Evolutionary conservation across 1,140 invertebrate genomes (phyloP).

Genomic region (Hyles euphorbiae): DNA sequence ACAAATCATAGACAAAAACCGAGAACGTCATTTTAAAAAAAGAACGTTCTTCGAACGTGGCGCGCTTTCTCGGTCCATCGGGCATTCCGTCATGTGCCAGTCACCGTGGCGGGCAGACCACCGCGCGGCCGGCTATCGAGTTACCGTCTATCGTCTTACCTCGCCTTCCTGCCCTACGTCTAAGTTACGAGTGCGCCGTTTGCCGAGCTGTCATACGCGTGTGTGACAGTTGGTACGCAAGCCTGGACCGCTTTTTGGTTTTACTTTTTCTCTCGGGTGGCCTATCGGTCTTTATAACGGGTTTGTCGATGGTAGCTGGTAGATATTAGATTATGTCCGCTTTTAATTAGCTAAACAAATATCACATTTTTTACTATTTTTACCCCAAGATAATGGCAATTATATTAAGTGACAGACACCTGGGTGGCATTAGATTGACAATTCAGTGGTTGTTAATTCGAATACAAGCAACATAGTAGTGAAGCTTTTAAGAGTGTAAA

Average conservation of each 20-base stretch:
- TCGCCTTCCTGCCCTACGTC: slow-evolving; percentile 68
- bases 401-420: too few relatives aligned
- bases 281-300: slow-evolving; percentile 19
- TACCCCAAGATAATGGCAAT: too few relatives aligned
- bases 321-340: too few relatives aligned
- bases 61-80: slow-evolving; percentile 72
- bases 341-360: too few relatives aligned
- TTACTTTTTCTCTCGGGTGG: slow-evolving; percentile 31
- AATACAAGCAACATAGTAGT: too few relatives aligned
- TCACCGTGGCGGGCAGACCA: slow-evolving; percentile 56
- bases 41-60: slow-evolving; percentile 52
- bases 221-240: slow-evolving; percentile 55
- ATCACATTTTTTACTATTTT: too few relatives aligned
- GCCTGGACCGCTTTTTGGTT: slow-evolving; percentile 3
- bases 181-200: slow-evolving; percentile 67
- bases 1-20: slow-evolving; percentile 46
- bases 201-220: slow-evolving; percentile 50
- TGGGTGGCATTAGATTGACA: too few relatives aligned
- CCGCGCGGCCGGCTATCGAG: slow-evolving; percentile 53
- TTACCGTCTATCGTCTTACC: slow-evolving; percentile 68
- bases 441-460: too few relatives aligned
- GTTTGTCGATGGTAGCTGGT: too few relatives aligned
- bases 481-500: too few relatives aligned
- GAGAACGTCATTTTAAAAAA: slow-evolving; percentile 36
- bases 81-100: slow-evolving; percentile 68